Base-by-base conservation (phyloP, 2,797 vertebrate species). In the Propithecus deckenii region DNA sequence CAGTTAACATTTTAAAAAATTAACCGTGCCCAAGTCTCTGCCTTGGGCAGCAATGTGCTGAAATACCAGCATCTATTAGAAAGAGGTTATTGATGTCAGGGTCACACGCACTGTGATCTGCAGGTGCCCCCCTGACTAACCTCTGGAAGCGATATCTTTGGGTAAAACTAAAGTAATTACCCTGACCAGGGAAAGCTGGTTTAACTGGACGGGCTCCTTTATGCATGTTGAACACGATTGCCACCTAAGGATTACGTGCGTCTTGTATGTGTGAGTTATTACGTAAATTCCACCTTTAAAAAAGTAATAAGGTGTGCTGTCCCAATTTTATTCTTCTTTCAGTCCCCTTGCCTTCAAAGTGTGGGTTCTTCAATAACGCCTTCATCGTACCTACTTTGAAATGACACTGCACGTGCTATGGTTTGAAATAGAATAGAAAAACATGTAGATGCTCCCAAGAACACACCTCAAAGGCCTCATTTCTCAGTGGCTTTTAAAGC, bases 21-120 rank as follows among this genome's bases (percentile, higher is more conserved):
- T 91, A 98, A 92, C 98, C 97, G 95, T 97, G 98, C 57, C 86
- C 65, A 89, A 87, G 88, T 96, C 97, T 96, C 96, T 81, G 97
- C 90, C 85, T 95, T 98, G 94, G 97, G 94, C 96, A 98, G 97
- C 92, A 93, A 98, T 98, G 98, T 98, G 97, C 95, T 98, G 98
- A 98, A 98, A 98, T 90, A 97, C 91, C 94, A 98, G 98, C 97
- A 97, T 98, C 97, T 98, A 98, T 98, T 98, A 98, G 98, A 98
- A 98, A 97, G 96, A 98, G 96, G 96, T 98, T 98, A 98, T 97
- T 98, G 98, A 98, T 98, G 97, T 98, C 94, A 91, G 98, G 79
- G 57, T 98, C 98, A 98, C 98, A 98, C 52, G 92, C 71, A 97
- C 98, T 96, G 97, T 98, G 98, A 99, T 98, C 98, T 98, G 98